Evolutionary conservation across 2,797 vertebrate species (phyloP).

Genomic region (Streptopelia turtur): DNA sequence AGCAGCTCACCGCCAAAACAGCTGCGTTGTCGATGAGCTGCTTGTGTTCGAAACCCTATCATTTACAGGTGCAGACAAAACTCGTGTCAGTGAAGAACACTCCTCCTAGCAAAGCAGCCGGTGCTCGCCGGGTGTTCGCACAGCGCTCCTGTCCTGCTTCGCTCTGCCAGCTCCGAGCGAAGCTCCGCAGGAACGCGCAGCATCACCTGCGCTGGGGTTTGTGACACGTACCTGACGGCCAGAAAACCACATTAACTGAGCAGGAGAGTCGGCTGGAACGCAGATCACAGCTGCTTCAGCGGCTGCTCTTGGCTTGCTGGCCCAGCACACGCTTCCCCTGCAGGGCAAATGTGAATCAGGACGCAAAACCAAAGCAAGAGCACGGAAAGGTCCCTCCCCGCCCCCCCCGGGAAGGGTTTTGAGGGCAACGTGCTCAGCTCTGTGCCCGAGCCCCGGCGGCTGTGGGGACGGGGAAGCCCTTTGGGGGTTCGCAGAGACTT

Average conservation of each 20-base stretch:
- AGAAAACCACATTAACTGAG: neutral
- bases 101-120: fast-evolving
- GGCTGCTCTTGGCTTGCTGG: neutral
- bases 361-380: neutral
- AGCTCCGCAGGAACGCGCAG: neutral
- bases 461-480: neutral
- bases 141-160: fast-evolving
- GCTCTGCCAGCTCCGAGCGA: neutral
- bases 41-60: neutral
- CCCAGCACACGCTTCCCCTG: neutral
- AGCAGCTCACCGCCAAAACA: neutral
- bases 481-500: neutral
- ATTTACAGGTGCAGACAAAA: neutral
- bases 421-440: neutral
- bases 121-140: fast-evolving
- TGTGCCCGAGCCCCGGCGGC: neutral
- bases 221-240: fast-evolving
- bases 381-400: fast-evolving
- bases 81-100: neutral
- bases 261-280: fast-evolving
- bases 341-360: neutral
- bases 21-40: neutral
- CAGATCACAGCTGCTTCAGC: neutral
- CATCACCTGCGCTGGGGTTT: fast-evolving
- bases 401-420: too few species aligned